Evolutionary conservation across 1,140 invertebrate species (phyloP).

Genomic region (Drosophila navojoa): DNA sequence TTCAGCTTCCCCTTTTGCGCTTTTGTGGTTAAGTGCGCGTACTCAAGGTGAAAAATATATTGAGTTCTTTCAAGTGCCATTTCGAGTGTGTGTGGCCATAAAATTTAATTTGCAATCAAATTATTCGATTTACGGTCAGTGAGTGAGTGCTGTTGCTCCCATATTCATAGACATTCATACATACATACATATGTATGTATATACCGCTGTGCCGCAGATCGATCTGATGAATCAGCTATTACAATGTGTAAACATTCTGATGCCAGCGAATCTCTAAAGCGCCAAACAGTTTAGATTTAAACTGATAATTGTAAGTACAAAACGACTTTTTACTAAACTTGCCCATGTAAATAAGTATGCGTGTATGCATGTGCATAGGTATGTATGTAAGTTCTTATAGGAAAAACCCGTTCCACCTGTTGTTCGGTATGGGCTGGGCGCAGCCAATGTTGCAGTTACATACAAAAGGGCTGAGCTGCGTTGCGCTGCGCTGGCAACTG

Average conservation of each 20-base stretch:
- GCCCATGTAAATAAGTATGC: neutral
- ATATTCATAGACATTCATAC: conserved; percentile 14
- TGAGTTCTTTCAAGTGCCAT: conserved; percentile 73
- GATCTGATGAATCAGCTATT: conserved; percentile 30
- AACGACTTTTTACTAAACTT: conserved; percentile 16
- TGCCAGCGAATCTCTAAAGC: conserved; percentile 10
- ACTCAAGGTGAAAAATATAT: conserved; percentile 78
- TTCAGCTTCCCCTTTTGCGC: conserved; percentile 33
- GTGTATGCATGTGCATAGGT: neutral
- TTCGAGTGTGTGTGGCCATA: conserved; percentile 48
- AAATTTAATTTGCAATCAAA: conserved; percentile 70
- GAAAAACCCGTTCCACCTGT: conserved; percentile 49
- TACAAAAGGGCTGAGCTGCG: conserved; percentile 55
- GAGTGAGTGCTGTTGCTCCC: conserved; percentile 21
- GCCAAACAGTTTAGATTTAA: conserved; percentile 5
- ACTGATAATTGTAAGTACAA: conserved; percentile 25
- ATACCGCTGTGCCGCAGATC: neutral
- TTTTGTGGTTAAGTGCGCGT: conserved; percentile 72
- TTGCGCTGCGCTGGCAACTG: conserved; percentile 43
- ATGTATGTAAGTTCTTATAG: conserved; percentile 5
- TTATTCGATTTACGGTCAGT: conserved; percentile 48
- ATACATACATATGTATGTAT: too few relatives aligned
- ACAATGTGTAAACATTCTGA: conserved; percentile 4
- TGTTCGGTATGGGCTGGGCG: conserved; percentile 21
- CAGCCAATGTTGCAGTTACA: conserved; percentile 28